These are phyloP conservation scores for Operophtera brumata DNA, from an alignment of 2,888 invertebrate genomes.

Conservation along the genomic window DNA sequence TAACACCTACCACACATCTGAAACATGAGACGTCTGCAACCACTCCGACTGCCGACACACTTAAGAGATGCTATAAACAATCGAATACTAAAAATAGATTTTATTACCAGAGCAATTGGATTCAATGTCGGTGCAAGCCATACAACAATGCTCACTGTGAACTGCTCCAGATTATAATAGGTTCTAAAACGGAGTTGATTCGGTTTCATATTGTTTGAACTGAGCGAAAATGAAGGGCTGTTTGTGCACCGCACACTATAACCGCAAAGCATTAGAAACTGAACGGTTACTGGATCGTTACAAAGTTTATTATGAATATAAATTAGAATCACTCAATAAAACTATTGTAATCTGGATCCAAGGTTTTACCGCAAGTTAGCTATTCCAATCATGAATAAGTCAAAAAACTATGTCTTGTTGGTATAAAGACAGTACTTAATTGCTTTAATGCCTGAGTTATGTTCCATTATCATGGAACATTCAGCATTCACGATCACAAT, in stretches of 20 bases:
- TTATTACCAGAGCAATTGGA: conserved; percentile 70
- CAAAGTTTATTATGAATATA: conserved; percentile 13
- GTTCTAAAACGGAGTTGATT: conserved; percentile 49
- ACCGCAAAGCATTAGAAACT: conserved; percentile 42
- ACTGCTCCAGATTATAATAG: conserved; percentile 44
- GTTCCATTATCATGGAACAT: conserved; percentile 24
- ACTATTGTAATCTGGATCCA: too few species aligned
- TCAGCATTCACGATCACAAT: conserved; percentile 44
- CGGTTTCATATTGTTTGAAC: conserved; percentile 47
- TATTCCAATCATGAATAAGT: background rate
- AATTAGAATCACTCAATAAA: conserved; percentile 5
- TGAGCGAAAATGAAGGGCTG: conserved; percentile 40
- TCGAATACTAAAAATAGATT: conserved; percentile 67
- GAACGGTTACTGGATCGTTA: conserved; percentile 42
- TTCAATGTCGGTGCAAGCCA: conserved; percentile 64
- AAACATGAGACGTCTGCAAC: conserved; percentile 67
- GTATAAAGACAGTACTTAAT: background rate
- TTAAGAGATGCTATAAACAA: conserved; percentile 65
- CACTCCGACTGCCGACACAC: conserved; percentile 61
- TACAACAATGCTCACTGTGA: conserved; percentile 55
- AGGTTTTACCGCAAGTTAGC: background rate
- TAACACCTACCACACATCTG: conserved; percentile 61
- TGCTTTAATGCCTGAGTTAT: conserved; percentile 18
- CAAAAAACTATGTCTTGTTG: background rate
- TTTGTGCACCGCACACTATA: conserved; percentile 49